These are phyloP conservation scores for Istiophorus platypterus DNA, from an alignment of 2,113 vertebrate species.

Conservation along the genomic window DNA sequence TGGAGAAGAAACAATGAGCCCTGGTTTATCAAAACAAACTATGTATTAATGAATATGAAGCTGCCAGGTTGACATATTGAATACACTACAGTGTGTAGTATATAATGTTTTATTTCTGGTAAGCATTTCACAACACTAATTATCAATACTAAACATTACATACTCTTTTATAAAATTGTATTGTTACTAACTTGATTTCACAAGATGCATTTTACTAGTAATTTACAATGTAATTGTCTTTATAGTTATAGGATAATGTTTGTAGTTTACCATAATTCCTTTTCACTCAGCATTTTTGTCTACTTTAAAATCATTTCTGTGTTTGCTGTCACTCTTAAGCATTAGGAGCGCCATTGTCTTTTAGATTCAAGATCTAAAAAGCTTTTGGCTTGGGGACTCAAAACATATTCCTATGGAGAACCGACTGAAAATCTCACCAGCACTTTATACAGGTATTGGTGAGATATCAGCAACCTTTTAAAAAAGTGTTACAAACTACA, in stretches of 20 bases:
- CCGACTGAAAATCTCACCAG: slow-evolving; percentile 1
- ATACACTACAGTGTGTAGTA: not conserved
- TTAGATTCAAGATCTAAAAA: not conserved
- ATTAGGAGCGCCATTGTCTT: not conserved
- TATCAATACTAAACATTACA: not conserved
- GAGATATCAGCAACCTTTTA: not conserved
- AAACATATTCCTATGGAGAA: not conserved
- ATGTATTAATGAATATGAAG: not conserved
- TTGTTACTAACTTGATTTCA: not conserved
- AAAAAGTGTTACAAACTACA: not conserved
- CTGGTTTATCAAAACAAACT: not conserved
- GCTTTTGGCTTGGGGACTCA: not conserved
- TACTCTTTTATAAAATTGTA: not conserved
- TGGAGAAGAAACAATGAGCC: not conserved
- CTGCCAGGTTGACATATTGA: not conserved
- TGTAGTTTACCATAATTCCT: not conserved
- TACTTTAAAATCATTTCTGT: not conserved
- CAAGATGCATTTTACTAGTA: not conserved
- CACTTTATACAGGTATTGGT: not conserved
- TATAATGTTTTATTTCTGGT: not conserved
- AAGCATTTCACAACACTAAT: not conserved
- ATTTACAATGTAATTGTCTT: slow-evolving; percentile 3
- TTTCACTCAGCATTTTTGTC: not conserved
- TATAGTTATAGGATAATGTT: slow-evolving; percentile 3
- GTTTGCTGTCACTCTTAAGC: not conserved